Evolutionary conservation across 2,888 invertebrate genomes (phyloP).

Genomic region (Pristionchus entomophagus): DNA sequence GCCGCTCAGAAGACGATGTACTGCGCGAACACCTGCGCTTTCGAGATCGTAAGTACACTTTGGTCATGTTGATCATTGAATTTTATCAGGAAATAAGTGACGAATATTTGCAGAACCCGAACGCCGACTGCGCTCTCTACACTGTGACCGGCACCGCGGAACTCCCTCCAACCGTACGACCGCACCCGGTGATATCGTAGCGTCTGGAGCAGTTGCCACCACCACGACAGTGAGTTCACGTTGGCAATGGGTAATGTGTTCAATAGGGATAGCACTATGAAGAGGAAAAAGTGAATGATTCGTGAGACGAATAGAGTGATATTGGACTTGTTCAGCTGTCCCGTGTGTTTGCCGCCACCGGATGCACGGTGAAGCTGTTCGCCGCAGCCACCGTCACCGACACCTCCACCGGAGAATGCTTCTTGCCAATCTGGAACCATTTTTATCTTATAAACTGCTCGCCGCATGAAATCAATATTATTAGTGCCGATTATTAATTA

Average conservation of each 20-base stretch:
- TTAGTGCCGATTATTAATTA: too few species aligned
- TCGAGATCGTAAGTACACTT: slow-evolving; percentile 10
- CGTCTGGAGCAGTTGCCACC: neutral
- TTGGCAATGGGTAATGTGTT: too few species aligned
- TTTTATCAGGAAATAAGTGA: too few species aligned
- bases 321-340: slow-evolving; percentile 23
- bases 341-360: neutral
- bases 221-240: neutral
- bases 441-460: too few species aligned
- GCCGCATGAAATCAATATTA: too few species aligned
- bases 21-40: slow-evolving; percentile 11
- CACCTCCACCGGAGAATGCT: neutral
- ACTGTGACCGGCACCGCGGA: neutral
- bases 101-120: neutral
- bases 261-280: too few species aligned
- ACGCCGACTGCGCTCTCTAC: slow-evolving; percentile 20
- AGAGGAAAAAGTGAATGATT: neutral
- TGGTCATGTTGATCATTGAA: neutral
- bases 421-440: too few species aligned
- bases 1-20: neutral
- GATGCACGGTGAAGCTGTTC: slow-evolving; percentile 14
- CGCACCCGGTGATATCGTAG: neutral
- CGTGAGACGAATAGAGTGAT: too few species aligned
- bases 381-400: neutral
- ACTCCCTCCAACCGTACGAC: neutral